phyloP scores from a whole-genome alignment of 2,797 vertebrate species.

The Cynopterus sphinx region DNA sequence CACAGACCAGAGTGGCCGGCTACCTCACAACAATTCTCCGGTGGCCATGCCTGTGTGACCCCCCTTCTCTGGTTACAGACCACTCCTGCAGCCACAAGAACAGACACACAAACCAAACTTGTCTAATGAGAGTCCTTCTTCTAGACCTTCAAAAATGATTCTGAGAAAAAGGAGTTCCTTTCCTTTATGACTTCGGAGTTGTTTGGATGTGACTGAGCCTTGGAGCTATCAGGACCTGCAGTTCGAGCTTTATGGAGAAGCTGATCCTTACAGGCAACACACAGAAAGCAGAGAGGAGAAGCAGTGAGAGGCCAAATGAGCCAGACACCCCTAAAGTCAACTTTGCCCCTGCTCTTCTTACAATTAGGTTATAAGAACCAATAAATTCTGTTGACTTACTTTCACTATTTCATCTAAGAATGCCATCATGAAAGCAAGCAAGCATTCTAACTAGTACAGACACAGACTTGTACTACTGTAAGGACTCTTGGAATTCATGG shows the following conservation, averaged over 20 bases:
- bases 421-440: neutral
- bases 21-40: neutral
- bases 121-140: neutral
- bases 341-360: neutral
- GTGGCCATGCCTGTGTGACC: neutral
- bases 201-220: neutral
- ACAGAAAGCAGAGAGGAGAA: neutral
- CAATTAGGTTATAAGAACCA: neutral
- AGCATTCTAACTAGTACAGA: constrained; percentile 48
- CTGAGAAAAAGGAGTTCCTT: neutral
- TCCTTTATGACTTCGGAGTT: neutral
- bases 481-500: constrained; percentile 48
- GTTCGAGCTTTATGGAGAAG: neutral
- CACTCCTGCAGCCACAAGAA: neutral
- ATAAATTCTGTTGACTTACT: neutral
- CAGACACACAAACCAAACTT: neutral
- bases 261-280: neutral
- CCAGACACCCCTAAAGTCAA: neutral
- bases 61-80: neutral
- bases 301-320: neutral
- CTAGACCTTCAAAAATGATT: neutral
- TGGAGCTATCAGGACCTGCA: neutral
- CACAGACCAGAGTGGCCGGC: neutral
- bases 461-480: neutral
- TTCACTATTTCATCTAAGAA: constrained; percentile 34